Base-by-base conservation (phyloP, 2,888 invertebrate genomes). In the Morpho deidamia region DNA sequence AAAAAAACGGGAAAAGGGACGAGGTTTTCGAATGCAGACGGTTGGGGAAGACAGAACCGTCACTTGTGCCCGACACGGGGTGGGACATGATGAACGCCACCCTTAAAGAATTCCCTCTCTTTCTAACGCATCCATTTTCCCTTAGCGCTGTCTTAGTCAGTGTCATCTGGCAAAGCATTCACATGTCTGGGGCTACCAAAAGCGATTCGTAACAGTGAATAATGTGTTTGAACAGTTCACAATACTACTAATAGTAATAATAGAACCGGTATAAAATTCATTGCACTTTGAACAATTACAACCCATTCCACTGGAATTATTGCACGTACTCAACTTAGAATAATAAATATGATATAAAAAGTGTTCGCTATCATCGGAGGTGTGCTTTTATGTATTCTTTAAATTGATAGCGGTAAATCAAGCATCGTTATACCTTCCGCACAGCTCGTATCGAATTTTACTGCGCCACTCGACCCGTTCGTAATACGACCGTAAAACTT, bases 131-230 rank as follows among this genome's bases (percentile, higher is more conserved):
- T 58, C 32, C 47, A 56, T 52, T 34, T 38, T 45, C 59, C 55
- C 47, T 62, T 78, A 65, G 52, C 56, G 47, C 76, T 58, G 58
- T 71, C 70, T 75, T 77, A 60, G 69, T 66, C 65, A 53, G 69
- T 76, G 83, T 85, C 86, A 86, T 86, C 83, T 85, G 87, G 83
- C 83, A 71, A 70, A 70, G 75, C 76, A 75, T 76, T 81, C 81
- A 79, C 76, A 78, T 71, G 72, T 71, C 74, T 71, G 79, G 81
- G 83, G 79, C 74, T 69, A 82, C 83, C 81, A 83, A 79, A 76
- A 80, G 75, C 83, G 80, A 86, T 81, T 85, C 83, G 83, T 80
- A 83, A 86, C 85, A 82, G 80, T 83, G 84, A 82, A 83, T 84
- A 86, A 83, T 84, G 78, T 82, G 81, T 83, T 73, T 69, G 72